These are phyloP conservation scores for Eulemur albifrons DNA, from an alignment of 2,797 vertebrate species.

Conservation along the genomic window DNA sequence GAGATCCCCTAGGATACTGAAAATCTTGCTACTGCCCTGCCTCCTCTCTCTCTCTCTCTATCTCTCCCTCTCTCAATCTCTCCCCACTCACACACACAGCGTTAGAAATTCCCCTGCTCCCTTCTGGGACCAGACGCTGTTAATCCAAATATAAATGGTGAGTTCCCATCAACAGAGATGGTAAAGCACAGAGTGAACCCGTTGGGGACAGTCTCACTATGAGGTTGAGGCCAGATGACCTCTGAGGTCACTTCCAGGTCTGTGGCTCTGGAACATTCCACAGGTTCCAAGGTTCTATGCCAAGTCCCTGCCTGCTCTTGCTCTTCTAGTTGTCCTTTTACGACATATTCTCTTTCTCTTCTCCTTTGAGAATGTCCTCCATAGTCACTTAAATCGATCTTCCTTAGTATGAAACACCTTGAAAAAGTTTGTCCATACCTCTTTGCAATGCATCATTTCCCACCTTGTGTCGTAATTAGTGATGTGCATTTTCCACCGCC, in stretches of 20 bases:
- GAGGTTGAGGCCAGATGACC: background rate
- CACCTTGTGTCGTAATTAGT: background rate
- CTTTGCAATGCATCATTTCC: background rate
- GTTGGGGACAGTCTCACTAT: background rate
- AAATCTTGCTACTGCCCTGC: background rate
- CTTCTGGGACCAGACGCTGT: background rate
- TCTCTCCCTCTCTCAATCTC: too few species aligned
- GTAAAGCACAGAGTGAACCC: background rate
- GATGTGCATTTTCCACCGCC: background rate
- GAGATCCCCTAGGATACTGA: background rate
- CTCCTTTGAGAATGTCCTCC: background rate
- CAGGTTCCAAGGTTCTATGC: background rate
- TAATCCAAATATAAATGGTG: background rate
- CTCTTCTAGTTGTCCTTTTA: background rate
- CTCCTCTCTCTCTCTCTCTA: background rate
- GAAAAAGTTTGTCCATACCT: background rate
- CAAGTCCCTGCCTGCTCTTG: background rate
- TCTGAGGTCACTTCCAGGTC: background rate
- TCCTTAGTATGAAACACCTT: background rate
- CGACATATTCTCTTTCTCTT: background rate
- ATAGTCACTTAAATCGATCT: background rate
- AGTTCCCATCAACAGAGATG: background rate
- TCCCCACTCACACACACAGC: background rate
- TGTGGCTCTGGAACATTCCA: background rate
- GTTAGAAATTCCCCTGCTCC: background rate